Percentiles rank a stretch among this genome's conserved stretches.
Conservation (phyloP, 1,140 invertebrate species). For the Cryptotermes secundus region DNA sequence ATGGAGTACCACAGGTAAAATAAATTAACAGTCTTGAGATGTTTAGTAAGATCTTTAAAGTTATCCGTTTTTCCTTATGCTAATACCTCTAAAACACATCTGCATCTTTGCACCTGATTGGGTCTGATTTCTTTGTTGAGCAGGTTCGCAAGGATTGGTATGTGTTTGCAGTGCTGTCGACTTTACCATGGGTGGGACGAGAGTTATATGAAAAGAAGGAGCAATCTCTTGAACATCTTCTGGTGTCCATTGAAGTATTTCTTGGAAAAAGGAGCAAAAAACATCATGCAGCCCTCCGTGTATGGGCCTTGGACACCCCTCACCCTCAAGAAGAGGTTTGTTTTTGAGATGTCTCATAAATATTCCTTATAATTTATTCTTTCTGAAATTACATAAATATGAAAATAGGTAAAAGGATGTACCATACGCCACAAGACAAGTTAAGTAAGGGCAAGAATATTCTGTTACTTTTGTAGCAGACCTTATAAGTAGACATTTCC, state of each 20-base stretch:
- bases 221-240: constrained; percentile 85
- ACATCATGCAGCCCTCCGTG: constrained; percentile 85
- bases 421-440: too few species aligned
- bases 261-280: constrained; percentile 91
- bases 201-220: constrained; percentile 98
- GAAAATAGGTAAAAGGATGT: too few species aligned
- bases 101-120: neutral
- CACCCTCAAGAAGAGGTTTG: constrained; percentile 92
- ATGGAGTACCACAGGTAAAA: constrained; percentile 76
- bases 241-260: constrained; percentile 93
- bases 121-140: constrained; percentile 28
- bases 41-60: neutral
- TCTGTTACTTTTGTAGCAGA: too few species aligned
- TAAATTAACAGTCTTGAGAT: neutral
- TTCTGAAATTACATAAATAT: too few species aligned
- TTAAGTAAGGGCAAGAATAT: too few species aligned
- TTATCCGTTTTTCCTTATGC: neutral
- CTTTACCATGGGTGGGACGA: constrained; percentile 93
- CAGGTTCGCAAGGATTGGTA: constrained; percentile 91
- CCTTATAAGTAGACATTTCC: too few species aligned
- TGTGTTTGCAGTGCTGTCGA: constrained; percentile 91
- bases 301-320: constrained; percentile 89
- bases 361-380: neutral
- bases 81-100: neutral
- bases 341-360: constrained; percentile 28